Percentiles rank a stretch among this genome's conserved stretches.
Conservation (phyloP, 2,888 invertebrate genomes). For the Heteromyza rotundicornis region DNA sequence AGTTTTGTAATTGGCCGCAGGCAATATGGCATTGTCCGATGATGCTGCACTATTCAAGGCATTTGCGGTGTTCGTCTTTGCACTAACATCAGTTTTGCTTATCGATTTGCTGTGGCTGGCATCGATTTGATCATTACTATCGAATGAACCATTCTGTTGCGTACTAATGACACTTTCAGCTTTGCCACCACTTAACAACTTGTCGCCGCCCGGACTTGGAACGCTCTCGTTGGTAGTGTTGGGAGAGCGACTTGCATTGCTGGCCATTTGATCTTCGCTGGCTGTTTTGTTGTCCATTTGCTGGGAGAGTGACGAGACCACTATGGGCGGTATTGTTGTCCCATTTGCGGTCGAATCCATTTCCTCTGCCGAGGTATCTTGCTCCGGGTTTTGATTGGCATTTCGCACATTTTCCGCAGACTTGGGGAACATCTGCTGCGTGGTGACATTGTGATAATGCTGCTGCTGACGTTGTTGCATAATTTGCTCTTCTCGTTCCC, state of each 20-base stretch:
- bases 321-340: slow-evolving; percentile 39
- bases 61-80: slow-evolving; percentile 17
- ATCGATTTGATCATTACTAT: slow-evolving; percentile 43
- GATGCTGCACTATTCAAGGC: slow-evolving; percentile 14
- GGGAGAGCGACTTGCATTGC: slow-evolving; percentile 8
- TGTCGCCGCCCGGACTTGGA: background rate
- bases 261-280: slow-evolving; percentile 39
- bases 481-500: slow-evolving; percentile 61
- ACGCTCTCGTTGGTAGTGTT: background rate
- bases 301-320: slow-evolving; percentile 48
- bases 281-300: slow-evolving; percentile 48
- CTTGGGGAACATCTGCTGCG: slow-evolving; percentile 58
- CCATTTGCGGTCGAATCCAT: slow-evolving; percentile 39
- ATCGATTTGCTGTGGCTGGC: slow-evolving; percentile 29
- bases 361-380: slow-evolving; percentile 28
- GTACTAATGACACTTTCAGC: too few relatives aligned
- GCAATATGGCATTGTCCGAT: slow-evolving; percentile 2
- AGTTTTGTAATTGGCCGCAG: background rate
- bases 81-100: background rate
- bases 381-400: slow-evolving; percentile 18
- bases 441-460: slow-evolving; percentile 55
- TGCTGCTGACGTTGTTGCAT: slow-evolving; percentile 59
- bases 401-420: slow-evolving; percentile 38
- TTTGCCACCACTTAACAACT: slow-evolving; percentile 1
- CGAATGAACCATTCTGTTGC: too few relatives aligned